A percentile compares a stretch with the other conserved stretches of the same genome.
Evolutionary conservation across 2,113 vertebrate genomes (phyloP).

Genomic region (Atractosteus spatula): DNA sequence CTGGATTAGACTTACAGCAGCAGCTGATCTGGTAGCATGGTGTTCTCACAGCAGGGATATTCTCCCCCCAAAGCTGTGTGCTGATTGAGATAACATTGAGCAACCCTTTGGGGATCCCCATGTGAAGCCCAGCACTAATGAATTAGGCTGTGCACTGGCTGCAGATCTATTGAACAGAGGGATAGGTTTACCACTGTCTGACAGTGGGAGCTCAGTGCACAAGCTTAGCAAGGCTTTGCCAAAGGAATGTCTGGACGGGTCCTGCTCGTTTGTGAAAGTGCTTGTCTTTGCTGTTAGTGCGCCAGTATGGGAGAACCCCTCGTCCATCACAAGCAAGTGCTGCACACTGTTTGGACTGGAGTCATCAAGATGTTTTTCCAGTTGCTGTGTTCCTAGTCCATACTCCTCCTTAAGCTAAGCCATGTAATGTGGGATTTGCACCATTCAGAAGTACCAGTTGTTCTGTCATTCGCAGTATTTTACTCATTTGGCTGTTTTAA

Average conservation of each 20-base stretch:
- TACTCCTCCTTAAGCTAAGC: background rate
- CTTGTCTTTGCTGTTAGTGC: background rate
- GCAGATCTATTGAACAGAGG: background rate
- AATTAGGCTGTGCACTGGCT: conserved; percentile 3
- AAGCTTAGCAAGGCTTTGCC: conserved; percentile 10
- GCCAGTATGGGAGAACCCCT: background rate
- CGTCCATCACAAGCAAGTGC: background rate
- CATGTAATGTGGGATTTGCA: background rate
- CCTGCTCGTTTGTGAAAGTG: background rate
- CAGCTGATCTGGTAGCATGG: no score
- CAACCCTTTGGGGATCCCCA: background rate
- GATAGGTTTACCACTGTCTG: conserved; percentile 19
- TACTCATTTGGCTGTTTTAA: background rate
- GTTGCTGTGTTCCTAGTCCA: background rate
- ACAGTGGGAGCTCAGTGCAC: background rate
- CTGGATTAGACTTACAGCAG: no score
- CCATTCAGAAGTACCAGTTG: background rate
- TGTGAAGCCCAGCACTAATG: conserved; percentile 18
- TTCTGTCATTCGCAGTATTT: background rate
- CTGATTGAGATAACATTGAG: conserved; percentile 25
- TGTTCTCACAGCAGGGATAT: no score
- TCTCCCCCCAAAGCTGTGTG: no score
- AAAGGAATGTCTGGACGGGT: conserved; percentile 21
- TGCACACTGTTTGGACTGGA: background rate
- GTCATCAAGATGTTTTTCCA: background rate